Evolutionary conservation across 2,888 invertebrate genomes (phyloP), one percentile per base, ranked within the genome.

Genomic region (Trissoscelio sp.): DNA sequence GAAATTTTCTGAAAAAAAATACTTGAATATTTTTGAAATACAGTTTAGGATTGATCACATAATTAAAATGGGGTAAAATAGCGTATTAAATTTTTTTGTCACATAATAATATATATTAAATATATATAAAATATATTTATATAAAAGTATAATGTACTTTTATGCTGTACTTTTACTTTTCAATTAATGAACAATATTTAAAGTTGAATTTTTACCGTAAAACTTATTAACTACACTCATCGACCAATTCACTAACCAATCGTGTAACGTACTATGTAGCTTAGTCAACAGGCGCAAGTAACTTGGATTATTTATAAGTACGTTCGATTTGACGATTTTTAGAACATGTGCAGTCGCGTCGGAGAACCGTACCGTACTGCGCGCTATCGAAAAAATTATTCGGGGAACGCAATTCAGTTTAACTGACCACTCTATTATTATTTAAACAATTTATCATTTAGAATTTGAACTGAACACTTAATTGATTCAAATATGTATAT

Each of bases 301-400:
- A 70, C 77, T 70, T 39, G 74, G 66, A 82, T 80, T 80, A 80
- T 83, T 80, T 80, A 80, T 80, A 78, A 81, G 70, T 78, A 48
- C 60, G 77, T 75, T 81, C 75, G 75, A 81, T 81, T 81, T 77
- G 81, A 81, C 28, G 81, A 81, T 77, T 81, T 81, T 78, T 78
- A 81, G 72, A 81, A 77, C 77, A 73, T 77, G 81, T 72, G 77
- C 72, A 67, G 81, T 70, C 66, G 60, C 80, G 80, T 51, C 66
- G 72, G 46, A 42, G 80, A 64, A 28, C 48, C 42, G 70, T 42
- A 22, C 48, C 24, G 64, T 57, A 79, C 69, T 77, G 69, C 57
- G 67, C 69, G 77, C 4, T 53, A 55, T 77, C 34, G 46, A 69
- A 77, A 67, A 77, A 77, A 67, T 53, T 24, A 22, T 16, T 28